A percentile compares a stretch with the other conserved stretches of the same genome.
These are phyloP conservation scores for Brachymystax lenok DNA, from an alignment of 2,797 vertebrate species.

Conservation along the genomic window DNA sequence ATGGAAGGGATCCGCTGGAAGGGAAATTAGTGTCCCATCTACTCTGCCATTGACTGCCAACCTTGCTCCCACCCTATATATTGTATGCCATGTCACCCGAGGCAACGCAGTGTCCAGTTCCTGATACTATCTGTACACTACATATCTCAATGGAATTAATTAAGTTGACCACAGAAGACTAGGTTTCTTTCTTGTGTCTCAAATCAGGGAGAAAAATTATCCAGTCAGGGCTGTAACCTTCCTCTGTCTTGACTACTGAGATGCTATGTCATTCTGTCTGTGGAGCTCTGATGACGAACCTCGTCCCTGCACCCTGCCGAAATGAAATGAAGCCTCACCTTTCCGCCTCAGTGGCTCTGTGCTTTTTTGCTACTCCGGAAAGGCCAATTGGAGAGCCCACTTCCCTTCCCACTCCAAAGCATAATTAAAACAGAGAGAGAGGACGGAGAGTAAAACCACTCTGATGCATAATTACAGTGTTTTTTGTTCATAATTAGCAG, in stretches of 20 bases:
- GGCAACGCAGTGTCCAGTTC: background rate
- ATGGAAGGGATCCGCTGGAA: background rate
- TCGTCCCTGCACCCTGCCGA: constrained; percentile 6
- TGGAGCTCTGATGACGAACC: constrained; percentile 4
- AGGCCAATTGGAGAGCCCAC: constrained; percentile 19
- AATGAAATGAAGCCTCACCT: constrained; percentile 39
- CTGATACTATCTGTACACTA: background rate
- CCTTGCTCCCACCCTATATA: background rate
- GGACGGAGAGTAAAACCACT: constrained; percentile 26
- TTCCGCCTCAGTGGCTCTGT: constrained; percentile 28
- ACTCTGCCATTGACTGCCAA: background rate
- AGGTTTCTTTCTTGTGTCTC: background rate
- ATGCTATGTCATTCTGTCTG: background rate
- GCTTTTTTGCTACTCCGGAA: background rate
- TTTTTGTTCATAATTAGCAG: constrained; percentile 50
- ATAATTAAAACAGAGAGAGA: constrained; percentile 31
- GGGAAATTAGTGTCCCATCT: background rate
- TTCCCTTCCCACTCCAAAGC: constrained; percentile 14
- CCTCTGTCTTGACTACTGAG: background rate
- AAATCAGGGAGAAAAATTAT: background rate
- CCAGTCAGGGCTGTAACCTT: background rate
- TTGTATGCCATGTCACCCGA: background rate
- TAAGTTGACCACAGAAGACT: background rate
- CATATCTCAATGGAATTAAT: background rate
- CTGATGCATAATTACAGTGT: constrained; percentile 45